Conservation (phyloP, 92 coral and sea anemone genomes). For the Bergia puertoricense region DNA sequence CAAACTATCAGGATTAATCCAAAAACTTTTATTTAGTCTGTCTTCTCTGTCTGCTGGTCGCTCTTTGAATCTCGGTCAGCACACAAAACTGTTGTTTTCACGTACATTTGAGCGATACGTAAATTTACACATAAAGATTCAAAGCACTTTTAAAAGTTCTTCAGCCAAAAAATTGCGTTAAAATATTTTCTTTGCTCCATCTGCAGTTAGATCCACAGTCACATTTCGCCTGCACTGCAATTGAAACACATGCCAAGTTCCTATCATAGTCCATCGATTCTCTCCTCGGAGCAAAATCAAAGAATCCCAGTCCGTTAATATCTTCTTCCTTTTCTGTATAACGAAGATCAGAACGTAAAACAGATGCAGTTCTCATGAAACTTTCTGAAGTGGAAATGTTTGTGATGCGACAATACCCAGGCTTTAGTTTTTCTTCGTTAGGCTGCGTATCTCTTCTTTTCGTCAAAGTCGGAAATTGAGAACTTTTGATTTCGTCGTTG, state of each 20-base stretch:
- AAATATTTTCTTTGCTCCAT: slow-evolving; percentile 39
- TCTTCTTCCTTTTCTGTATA: slow-evolving; percentile 11
- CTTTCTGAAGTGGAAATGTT: background rate
- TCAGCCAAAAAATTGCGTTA: slow-evolving; percentile 37
- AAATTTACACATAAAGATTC: background rate
- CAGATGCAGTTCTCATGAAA: background rate
- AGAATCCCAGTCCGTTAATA: slow-evolving; percentile 22
- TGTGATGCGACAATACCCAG: background rate
- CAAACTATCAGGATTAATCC: too few species aligned
- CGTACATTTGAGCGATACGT: too few species aligned
- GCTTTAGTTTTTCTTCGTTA: background rate
- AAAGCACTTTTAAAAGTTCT: background rate
- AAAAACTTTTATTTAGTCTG: too few species aligned
- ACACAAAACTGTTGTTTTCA: too few species aligned
- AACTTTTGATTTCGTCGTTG: background rate
- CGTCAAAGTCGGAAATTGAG: background rate
- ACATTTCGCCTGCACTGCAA: background rate
- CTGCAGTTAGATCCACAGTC: background rate
- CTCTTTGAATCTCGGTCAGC: too few species aligned
- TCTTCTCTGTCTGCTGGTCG: too few species aligned
- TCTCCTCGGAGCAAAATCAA: slow-evolving; percentile 28
- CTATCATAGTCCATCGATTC: slow-evolving; percentile 25
- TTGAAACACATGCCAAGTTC: slow-evolving; percentile 7
- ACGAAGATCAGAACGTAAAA: background rate
- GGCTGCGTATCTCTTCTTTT: background rate